Conservation (phyloP, 2,113 vertebrate species). For the Lycocorax pyrrhopterus region DNA sequence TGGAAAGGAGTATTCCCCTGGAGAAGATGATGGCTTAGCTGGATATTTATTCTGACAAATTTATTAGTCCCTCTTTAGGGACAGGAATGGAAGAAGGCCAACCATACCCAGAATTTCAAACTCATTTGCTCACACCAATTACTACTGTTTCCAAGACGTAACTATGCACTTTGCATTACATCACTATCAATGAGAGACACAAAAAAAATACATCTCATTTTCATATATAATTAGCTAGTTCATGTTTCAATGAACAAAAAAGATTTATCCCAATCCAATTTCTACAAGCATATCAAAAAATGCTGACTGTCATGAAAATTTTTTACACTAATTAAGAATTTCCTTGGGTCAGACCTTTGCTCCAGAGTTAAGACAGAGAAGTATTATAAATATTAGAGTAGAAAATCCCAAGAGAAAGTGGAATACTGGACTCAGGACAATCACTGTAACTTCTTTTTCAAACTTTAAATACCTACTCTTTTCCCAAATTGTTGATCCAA, state of each 20-base stretch:
- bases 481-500: neutral
- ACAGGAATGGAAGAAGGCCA: neutral
- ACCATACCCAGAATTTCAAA: neutral
- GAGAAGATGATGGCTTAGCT: neutral
- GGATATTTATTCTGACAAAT: neutral
- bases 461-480: neutral
- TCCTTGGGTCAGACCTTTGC: neutral
- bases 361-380: neutral
- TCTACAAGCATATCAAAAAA: neutral
- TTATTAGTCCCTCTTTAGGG: neutral
- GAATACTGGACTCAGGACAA: neutral
- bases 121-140: neutral
- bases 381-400: neutral
- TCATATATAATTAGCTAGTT: neutral
- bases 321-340: neutral
- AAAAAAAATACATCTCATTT: neutral
- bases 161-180: neutral
- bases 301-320: neutral
- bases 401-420: neutral
- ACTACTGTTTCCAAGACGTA: neutral
- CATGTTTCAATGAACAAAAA: neutral
- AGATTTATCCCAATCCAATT: neutral
- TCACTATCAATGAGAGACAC: neutral
- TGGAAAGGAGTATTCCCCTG: neutral
- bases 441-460: neutral